A percentile compares a stretch with the other conserved stretches of the same genome.
Evolutionary conservation across 2,797 vertebrate genomes (phyloP).

Genomic region (Gambusia yucatana): DNA sequence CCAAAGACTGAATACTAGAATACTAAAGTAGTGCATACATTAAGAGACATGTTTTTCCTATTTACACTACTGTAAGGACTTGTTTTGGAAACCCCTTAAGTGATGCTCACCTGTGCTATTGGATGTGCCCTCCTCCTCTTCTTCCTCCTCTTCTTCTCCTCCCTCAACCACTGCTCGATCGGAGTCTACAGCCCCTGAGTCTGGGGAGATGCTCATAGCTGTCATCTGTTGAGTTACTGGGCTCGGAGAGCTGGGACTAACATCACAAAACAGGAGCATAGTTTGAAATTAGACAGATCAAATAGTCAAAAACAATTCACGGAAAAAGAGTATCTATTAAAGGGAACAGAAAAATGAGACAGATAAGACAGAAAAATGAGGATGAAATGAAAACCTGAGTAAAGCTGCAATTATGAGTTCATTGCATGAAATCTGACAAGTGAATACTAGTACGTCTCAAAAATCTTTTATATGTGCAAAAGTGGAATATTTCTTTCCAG

Average conservation of each 20-base stretch:
- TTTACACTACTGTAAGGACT: not conserved
- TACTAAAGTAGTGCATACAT: not conserved
- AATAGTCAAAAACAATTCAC: not conserved
- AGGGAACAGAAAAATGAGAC: too few species aligned
- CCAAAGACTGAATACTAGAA: not conserved
- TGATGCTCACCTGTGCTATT: slow-evolving; percentile 73
- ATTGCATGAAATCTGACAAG: not conserved
- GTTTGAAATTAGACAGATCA: not conserved
- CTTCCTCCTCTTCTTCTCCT: slow-evolving; percentile 81
- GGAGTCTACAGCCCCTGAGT: slow-evolving; percentile 80
- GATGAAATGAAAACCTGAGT: not conserved
- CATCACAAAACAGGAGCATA: slow-evolving; percentile 11
- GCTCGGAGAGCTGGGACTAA: slow-evolving; percentile 81
- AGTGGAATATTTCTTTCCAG: too few species aligned
- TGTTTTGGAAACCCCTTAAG: not conserved
- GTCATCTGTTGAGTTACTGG: slow-evolving; percentile 94
- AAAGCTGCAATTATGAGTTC: not conserved
- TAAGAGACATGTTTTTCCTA: not conserved
- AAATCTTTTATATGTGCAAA: too few species aligned
- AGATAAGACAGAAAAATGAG: not conserved
- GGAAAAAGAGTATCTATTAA: not conserved
- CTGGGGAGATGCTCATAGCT: slow-evolving; percentile 91
- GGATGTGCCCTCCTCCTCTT: slow-evolving; percentile 79
- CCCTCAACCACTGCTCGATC: slow-evolving; percentile 83
- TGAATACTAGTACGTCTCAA: too few species aligned